Evolutionary conservation across 2,797 vertebrate genomes (phyloP).

Genomic region (Pseudochaenichthys georgianus): DNA sequence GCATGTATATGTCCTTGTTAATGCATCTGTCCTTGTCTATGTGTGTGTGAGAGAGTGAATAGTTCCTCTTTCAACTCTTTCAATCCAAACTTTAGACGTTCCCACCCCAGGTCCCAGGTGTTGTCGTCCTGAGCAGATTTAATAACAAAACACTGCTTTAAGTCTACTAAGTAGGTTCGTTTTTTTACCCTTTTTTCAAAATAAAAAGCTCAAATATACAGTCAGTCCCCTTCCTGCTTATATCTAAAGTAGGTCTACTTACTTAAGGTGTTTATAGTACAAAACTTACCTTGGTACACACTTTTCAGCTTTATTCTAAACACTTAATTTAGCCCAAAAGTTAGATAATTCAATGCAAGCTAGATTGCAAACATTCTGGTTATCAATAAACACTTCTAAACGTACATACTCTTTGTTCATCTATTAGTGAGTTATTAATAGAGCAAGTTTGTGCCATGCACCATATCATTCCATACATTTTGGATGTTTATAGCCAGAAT

Average conservation of each 20-base stretch:
- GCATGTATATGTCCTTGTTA: too few relatives aligned
- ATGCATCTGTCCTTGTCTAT: neutral
- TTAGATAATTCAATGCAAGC: neutral
- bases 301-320: neutral
- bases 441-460: neutral
- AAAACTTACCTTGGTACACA: neutral
- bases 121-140: slow-evolving; percentile 13
- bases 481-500: neutral
- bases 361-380: neutral
- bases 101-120: slow-evolving; percentile 15
- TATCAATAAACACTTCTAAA: too few relatives aligned
- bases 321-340: neutral
- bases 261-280: neutral
- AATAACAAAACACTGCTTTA: neutral
- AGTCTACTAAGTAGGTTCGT: slow-evolving; percentile 2
- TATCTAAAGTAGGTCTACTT: neutral
- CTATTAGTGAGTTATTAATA: neutral
- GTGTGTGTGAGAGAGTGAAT: slow-evolving; percentile 5
- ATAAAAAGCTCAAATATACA: neutral
- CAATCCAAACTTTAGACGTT: slow-evolving; percentile 16
- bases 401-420: neutral
- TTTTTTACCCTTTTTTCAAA: neutral
- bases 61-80: neutral
- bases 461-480: too few relatives aligned
- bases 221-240: neutral